Base-by-base conservation (phyloP, 2,888 invertebrate species). In the Tridacna crocea region DNA sequence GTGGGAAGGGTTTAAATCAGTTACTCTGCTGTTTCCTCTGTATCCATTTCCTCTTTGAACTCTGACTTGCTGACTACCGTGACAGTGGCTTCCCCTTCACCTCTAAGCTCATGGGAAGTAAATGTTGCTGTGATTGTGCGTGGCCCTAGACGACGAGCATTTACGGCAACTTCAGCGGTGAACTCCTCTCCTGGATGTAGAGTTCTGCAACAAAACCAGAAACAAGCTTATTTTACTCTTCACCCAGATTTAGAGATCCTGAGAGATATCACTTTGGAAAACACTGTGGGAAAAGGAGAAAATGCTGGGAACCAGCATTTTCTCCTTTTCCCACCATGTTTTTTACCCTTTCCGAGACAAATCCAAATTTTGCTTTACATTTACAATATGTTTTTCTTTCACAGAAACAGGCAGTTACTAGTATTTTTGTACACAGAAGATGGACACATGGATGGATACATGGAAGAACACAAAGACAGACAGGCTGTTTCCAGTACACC, bases 81-180 rank as follows among this genome's bases (percentile, higher is more conserved):
- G 61, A 88, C 87, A 13, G 72, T 77, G 0, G 58, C 72, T 48
- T 82, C 85, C 15, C 89, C 88, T 65, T 88, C 88, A 4, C 88
- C 88, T 4, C 88, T 80, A 11, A 91, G 70, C 77, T 91, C 88
- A 63, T 89, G 88, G 0, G 90, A 89, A 22, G 87, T 87, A 75
- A 92, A 91, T 17, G 88, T 90, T 0, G 89, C 92, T 24, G 83
- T 83, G 51, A 93, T 81, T 63, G 87, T 87, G 0, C 89, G 84
- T 0, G 66, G 48, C 10, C 91, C 89, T 0, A 76, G 81, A 65
- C 90, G 78, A 0, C 88, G 73, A 17, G 93, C 88, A 46, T 68
- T 79, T 66, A 92, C 76, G 3, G 73, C 70, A 27, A 90, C 77
- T n/a, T 84, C 87, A 55, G 86, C 79, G 0, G 72, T 75, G 12